These are phyloP conservation scores for Cairina moschata DNA, from an alignment of 2,113 vertebrate species.

Conservation along the genomic window DNA sequence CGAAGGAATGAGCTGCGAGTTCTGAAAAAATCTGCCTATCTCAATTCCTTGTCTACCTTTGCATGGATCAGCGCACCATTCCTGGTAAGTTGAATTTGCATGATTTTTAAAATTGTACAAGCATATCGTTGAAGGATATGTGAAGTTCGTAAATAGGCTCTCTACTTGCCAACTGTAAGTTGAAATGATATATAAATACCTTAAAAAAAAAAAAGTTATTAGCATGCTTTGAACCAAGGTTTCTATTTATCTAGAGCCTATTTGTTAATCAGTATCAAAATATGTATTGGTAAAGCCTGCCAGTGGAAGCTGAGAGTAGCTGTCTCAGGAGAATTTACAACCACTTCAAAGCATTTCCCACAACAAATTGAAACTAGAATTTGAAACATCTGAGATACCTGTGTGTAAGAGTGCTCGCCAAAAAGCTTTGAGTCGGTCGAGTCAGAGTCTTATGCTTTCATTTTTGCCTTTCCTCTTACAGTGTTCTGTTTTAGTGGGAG, in stretches of 20 bases:
- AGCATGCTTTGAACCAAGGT: neutral
- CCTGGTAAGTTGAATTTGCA: slow-evolving; percentile 78
- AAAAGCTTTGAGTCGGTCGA: neutral
- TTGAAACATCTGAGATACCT: neutral
- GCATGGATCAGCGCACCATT: slow-evolving; percentile 92
- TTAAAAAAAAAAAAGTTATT: neutral
- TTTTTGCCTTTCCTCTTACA: neutral
- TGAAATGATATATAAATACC: slow-evolving; percentile 14
- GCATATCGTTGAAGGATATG: neutral
- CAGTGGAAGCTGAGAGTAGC: neutral
- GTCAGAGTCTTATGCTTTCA: neutral
- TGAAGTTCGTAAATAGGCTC: neutral
- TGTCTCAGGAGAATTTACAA: slow-evolving; percentile 9
- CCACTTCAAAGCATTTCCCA: slow-evolving; percentile 24
- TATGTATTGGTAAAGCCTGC: slow-evolving; percentile 25
- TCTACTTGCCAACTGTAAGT: neutral
- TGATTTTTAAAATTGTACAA: neutral
- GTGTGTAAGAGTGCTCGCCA: neutral
- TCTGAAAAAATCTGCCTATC: slow-evolving; percentile 84
- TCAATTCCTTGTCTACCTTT: slow-evolving; percentile 87
- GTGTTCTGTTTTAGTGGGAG: neutral
- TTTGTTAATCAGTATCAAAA: slow-evolving; percentile 8
- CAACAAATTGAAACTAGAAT: slow-evolving; percentile 37
- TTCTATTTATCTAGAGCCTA: neutral
- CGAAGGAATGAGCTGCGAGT: slow-evolving; percentile 86